Conservation (phyloP, 2,113 vertebrate species). For the Pipa parva region DNA sequence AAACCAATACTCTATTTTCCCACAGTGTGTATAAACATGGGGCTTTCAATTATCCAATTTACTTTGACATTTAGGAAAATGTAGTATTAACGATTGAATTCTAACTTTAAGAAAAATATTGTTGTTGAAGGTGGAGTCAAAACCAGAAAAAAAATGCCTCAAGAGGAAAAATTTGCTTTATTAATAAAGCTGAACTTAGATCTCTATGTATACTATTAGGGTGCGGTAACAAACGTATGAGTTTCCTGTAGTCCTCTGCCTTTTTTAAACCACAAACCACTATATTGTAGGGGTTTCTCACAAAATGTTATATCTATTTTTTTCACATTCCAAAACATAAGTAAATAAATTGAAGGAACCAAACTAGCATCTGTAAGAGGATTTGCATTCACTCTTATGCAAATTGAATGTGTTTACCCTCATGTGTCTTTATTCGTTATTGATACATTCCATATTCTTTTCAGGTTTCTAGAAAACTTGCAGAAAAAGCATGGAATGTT, state of each 20-base stretch:
- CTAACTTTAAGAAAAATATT: constrained; percentile 54
- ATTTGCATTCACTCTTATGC: too few species aligned
- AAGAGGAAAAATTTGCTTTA: constrained; percentile 59
- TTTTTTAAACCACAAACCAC: constrained; percentile 45
- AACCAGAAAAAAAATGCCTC: constrained; percentile 50
- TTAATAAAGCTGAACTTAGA: constrained; percentile 56
- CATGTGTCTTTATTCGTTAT: too few species aligned
- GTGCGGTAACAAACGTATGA: constrained; percentile 52
- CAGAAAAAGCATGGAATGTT: constrained; percentile 77
- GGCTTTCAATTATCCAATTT: not conserved
- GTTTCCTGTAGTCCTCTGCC: constrained; percentile 55
- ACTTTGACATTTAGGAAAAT: not conserved
- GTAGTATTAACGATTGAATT: constrained; percentile 30
- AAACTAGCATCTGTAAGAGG: too few species aligned
- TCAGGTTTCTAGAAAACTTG: constrained; percentile 78
- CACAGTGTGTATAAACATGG: constrained; percentile 30
- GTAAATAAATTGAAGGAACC: too few species aligned
- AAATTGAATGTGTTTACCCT: too few species aligned
- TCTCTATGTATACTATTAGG: constrained; percentile 52
- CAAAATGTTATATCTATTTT: constrained; percentile 16
- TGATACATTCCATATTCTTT: too few species aligned
- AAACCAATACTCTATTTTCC: too few species aligned
- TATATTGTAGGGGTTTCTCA: constrained; percentile 47
- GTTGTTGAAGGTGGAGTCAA: constrained; percentile 51
- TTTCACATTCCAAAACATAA: too few species aligned